Base-by-base conservation (phyloP, 2,888 invertebrate species). In the Tetheella fluctuosa region DNA sequence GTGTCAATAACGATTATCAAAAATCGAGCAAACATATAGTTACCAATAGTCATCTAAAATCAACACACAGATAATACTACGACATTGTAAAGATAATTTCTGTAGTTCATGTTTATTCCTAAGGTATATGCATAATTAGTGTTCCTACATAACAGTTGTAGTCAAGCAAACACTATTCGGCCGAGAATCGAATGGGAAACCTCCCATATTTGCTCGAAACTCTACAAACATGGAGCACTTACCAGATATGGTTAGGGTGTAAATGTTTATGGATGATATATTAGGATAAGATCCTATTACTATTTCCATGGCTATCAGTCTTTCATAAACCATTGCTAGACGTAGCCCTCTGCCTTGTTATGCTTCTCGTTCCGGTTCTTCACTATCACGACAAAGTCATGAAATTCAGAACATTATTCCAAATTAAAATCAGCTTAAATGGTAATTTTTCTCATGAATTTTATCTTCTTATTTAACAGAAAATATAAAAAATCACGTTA, bases 211-310 rank as follows among this genome's bases (percentile, higher is more conserved):
- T 54, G 30, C 48, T 20, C 54, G 30, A 54, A 30, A 34, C 54
- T 54, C 2, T 54, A 54, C 54, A 12, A 54, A 54, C 54, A 54
- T 20, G 8, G 54, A 54, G 54, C 54, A 54, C 54, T 54, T 54
- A 17, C 54, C 54, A 54, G 23, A 54, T 54, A 54, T 30, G 28
- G 30, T 12, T 54, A 12, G 8, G 17, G 54, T 54, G 8, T 6
- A 25, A 2, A 48, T 48, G 48, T 13, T 7, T 13, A 2, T 10
- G 15, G 10, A 48, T 20, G 15, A 20, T 20, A 20, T 20, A 10
- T 2, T 2, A 48, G 48, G 48, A 48, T 10, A 48, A 39, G 10
- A 48, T 48, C 48, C 48, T n/a, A 48, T 48, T 15, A 15, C 6
- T 17, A 42, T 4, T 7, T 1, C 17, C 37, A 7, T 37, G 6